Base-by-base conservation (phyloP, 2,113 vertebrate genomes). In the Chaetura pelagica region DNA sequence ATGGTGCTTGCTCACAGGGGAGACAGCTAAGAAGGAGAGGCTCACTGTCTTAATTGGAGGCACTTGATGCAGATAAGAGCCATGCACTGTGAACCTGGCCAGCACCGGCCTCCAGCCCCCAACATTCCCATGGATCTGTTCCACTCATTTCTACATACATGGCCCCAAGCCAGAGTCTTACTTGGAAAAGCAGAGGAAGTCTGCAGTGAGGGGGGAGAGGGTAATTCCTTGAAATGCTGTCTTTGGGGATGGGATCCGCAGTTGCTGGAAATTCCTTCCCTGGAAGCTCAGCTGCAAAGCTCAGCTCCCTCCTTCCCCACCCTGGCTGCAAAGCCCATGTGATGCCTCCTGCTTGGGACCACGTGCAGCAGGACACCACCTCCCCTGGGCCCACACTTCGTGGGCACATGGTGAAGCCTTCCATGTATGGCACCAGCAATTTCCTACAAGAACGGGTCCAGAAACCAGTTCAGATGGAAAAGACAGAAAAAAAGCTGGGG, bases 111-210 rank as follows among this genome's bases (percentile, higher is more conserved):
- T 48, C 84, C 87, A 79, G 90, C 82, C 73, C 92, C 34, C 51
- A 35, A 26, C 3, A 8, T 95, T 96, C 96, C 95, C 92, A 91
- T 86, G 90, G 72, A 95, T 94, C 94, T 32, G 85, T 55, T 84
- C 78, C 3, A 5, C 84, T 93, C 77, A 49, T 91, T 95, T 57
- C 92, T 38, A 4, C 40, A 55, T 1, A 23, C 26, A 6, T 90
- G 95, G 95, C 93, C 27, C 75, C 59, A 5, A 48, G 93, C 93
- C 96, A 96, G 92, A 48, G 59, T 1, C 32, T 90, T 84, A 63
- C 90, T 93, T 88, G 92, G 95, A 97, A 96, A 97, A 96, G 82
- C 87, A 93, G 82, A 96, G 94, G 93, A 93, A 95, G 87, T 77
- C 91, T 93, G 74, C 61, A 57, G 84, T 0, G 0, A 57, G 62